These are phyloP conservation scores for Synergus umbraculus DNA, from an alignment of 2,888 invertebrate species.

Conservation along the genomic window DNA sequence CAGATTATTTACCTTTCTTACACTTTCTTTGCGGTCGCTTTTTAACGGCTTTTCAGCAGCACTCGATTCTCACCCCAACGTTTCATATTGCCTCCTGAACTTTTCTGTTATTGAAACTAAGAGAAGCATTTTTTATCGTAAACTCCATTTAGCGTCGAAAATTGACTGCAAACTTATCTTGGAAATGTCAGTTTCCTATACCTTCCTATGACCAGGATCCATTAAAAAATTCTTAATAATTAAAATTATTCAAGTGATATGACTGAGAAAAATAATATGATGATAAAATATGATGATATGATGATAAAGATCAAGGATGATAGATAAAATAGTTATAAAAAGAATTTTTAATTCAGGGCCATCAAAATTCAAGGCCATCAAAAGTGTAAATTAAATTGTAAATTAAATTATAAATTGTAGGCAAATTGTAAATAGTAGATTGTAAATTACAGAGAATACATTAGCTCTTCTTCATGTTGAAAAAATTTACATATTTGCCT, in stretches of 20 bases:
- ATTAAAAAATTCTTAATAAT: background rate
- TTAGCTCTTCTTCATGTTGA: too few relatives aligned
- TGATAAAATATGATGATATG: background rate
- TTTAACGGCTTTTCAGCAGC: slow-evolving; percentile 9
- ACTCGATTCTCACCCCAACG: background rate
- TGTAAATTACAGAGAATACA: too few relatives aligned
- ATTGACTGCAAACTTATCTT: background rate
- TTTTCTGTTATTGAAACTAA: slow-evolving; percentile 37
- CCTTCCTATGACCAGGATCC: background rate
- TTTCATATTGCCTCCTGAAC: slow-evolving; percentile 33
- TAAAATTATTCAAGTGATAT: background rate
- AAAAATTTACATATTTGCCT: too few relatives aligned
- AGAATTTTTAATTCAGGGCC: too few relatives aligned
- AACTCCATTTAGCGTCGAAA: background rate
- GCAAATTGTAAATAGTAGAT: too few relatives aligned
- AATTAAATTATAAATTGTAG: too few relatives aligned
- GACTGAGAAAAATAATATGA: background rate
- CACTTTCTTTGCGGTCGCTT: slow-evolving; percentile 12
- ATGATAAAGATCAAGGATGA: too few relatives aligned
- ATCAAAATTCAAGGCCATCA: too few relatives aligned
- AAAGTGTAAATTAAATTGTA: too few relatives aligned
- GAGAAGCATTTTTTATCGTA: background rate
- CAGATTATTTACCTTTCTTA: slow-evolving; percentile 34
- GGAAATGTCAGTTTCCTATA: background rate
- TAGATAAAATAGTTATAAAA: too few relatives aligned